Conservation (phyloP, 2,797 vertebrate genomes). For the Tragelaphus eurycerus region DNA sequence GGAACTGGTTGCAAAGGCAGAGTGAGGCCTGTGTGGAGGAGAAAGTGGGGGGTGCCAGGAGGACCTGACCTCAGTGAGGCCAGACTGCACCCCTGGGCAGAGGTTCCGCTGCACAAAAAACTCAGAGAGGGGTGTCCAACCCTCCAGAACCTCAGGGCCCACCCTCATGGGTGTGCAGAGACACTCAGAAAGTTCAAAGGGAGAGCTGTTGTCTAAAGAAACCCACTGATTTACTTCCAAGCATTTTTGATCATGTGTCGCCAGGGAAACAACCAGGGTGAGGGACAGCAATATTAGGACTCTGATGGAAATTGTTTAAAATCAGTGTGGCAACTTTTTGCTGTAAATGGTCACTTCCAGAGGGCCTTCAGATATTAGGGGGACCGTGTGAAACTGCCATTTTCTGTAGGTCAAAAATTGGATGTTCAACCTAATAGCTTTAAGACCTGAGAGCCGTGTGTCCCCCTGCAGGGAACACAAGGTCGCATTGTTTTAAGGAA, state of each 20-base stretch:
- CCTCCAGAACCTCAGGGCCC: not conserved
- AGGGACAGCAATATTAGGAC: not conserved
- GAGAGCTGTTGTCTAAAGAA: not conserved
- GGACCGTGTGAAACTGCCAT: not conserved
- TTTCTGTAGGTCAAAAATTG: not conserved
- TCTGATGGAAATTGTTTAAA: not conserved
- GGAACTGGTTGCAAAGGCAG: not conserved
- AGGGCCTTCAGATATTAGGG: not conserved
- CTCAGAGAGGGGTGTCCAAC: not conserved
- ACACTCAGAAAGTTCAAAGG: not conserved
- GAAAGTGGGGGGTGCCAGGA: no score
- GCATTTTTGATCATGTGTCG: not conserved
- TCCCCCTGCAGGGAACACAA: not conserved
- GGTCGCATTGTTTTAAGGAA: not conserved
- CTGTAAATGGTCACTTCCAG: not conserved
- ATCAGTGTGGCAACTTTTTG: not conserved
- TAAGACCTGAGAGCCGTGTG: not conserved
- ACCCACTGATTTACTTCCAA: not conserved
- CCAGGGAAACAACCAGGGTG: not conserved
- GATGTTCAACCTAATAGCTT: not conserved
- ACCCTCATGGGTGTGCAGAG: not conserved
- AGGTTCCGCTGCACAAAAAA: no score
- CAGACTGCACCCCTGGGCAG: not conserved
- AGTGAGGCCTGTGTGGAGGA: not conserved
- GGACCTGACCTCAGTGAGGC: accelerated